Evolutionary conservation across 2,113 vertebrate species (phyloP).

Genomic region (Scartelaos histophorus): DNA sequence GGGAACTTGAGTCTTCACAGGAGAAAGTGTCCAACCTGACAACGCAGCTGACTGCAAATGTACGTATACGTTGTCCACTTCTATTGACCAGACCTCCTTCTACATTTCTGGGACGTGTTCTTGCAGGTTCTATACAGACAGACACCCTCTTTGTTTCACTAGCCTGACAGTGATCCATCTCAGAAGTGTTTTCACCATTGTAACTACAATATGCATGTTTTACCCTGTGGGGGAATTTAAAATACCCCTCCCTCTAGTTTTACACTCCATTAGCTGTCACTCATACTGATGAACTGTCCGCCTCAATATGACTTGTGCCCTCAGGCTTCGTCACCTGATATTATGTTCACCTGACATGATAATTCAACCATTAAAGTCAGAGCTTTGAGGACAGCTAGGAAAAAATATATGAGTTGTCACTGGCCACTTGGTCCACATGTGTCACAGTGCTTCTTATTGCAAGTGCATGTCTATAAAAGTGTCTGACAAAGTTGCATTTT

Average conservation of each 20-base stretch:
- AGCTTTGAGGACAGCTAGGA: neutral
- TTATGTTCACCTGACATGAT: neutral
- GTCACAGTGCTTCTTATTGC: no score
- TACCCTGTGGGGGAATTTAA: constrained; percentile 16
- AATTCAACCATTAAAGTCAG: neutral
- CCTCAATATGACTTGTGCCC: constrained; percentile 12
- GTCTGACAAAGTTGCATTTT: no score
- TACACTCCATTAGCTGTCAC: constrained; percentile 20
- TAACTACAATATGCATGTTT: constrained; percentile 14
- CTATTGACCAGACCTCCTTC: neutral
- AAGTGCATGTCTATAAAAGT: no score
- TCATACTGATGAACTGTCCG: constrained; percentile 26
- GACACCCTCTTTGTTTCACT: neutral
- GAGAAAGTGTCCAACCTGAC: constrained; percentile 94
- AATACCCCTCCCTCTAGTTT: constrained; percentile 24
- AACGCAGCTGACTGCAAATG: constrained; percentile 90
- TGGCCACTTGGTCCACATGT: neutral
- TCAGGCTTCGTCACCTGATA: constrained; percentile 40
- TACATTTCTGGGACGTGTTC: neutral
- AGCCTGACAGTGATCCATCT: neutral
- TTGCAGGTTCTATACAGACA: neutral
- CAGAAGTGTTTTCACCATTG: constrained; percentile 12
- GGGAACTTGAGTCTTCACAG: constrained; percentile 94
- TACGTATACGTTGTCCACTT: constrained; percentile 68
- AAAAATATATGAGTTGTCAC: neutral